Evolutionary conservation across 2,113 vertebrate genomes (phyloP).

Genomic region (Larimichthys crocea): DNA sequence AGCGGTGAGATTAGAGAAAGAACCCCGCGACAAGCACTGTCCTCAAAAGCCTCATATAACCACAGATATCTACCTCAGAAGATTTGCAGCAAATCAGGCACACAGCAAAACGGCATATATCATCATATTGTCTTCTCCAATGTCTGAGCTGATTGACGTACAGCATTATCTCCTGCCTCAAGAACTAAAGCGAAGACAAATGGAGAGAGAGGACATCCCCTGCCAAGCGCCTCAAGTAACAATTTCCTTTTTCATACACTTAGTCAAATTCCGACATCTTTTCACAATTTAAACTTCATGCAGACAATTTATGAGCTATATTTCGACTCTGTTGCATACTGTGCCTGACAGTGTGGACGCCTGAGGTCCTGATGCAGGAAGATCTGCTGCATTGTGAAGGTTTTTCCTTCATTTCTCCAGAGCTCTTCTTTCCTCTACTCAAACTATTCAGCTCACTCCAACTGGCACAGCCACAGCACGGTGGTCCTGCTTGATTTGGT

Average conservation of each 20-base stretch:
- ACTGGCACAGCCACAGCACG: constrained; percentile 40
- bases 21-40: background rate
- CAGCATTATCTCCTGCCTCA: background rate
- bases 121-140: background rate
- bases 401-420: constrained; percentile 34
- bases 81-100: background rate
- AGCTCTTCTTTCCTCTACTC: constrained; percentile 4
- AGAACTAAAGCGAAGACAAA: background rate
- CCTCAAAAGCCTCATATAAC: background rate
- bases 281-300: background rate
- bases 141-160: background rate
- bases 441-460: constrained; percentile 45
- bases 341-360: constrained; percentile 24
- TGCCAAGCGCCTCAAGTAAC: constrained; percentile 26
- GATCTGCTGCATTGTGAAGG: constrained; percentile 47
- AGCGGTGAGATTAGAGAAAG: too few relatives aligned
- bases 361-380: constrained; percentile 38
- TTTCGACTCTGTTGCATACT: constrained; percentile 21
- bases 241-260: constrained; percentile 17
- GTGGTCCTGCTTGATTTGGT: constrained; percentile 57
- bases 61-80: background rate
- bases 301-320: background rate
- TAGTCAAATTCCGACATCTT: constrained; percentile 8
- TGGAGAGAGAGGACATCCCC: constrained; percentile 9
- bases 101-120: background rate